Evolutionary conservation across 2,888 invertebrate species (phyloP), one percentile per base, ranked within the genome.

Genomic region (Scaeva pyrastri): DNA sequence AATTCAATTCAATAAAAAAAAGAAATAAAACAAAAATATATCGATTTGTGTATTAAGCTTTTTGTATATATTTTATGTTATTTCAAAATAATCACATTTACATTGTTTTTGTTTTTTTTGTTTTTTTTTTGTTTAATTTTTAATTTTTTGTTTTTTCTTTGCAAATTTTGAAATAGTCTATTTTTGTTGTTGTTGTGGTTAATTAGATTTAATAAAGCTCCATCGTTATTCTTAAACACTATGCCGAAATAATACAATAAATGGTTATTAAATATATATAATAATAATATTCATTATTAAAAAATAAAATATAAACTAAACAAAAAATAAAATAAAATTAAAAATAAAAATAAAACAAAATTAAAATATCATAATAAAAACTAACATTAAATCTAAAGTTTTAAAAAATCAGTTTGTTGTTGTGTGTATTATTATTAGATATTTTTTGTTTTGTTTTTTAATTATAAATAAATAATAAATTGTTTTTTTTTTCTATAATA

Each of bases 151-250:
- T 31, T 31, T 21, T 76, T 12, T 82, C n/a, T 70, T 82, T 78
- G 77, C 82, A 86, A 86, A 82, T 86, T 86, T 82, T 73, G 81
- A 86, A 86, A 86, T 82, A 82, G 77, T 86, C 70, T 83, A 75
- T 86, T 68, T 60, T 60, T 60, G 39, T 58, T 21, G 36, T 60
- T 60, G 58, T 60, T 86, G 81, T 79, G 78, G 87, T 87, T 87
- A 87, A 87, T 87, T 87, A 87, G 87, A 87, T 87, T 87, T 87
- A 87, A 87, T 87, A 87, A 87, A 87, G 87, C 87, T 87, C 87
- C 87, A 75, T 87, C 83, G 82, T 86, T 86, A 78, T 82, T 86
- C 86, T 86, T 86, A 86, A 60, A 86, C 77, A 74, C 82, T 86
- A 86, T 10, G 85, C 85, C 85, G 81, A 85, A 85, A 85, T 85